Percentiles rank a stretch among this genome's conserved stretches.
These are phyloP conservation scores for Nothoprocta pentlandii DNA, from an alignment of 2,113 vertebrate genomes.

Conservation along the genomic window DNA sequence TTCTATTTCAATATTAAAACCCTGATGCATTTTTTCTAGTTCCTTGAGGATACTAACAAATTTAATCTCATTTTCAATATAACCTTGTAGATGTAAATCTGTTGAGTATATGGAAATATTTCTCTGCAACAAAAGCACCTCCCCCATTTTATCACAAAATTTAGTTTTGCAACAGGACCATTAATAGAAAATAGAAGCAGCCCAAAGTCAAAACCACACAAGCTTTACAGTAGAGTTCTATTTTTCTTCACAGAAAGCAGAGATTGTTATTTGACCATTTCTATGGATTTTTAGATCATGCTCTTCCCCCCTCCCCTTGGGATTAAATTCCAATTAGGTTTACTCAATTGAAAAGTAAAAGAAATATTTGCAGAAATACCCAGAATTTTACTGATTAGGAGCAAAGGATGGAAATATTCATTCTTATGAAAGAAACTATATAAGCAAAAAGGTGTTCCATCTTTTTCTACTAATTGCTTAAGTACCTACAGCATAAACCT, in stretches of 20 bases:
- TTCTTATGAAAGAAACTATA: not conserved
- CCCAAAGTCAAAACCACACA: not conserved
- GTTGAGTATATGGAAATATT: not conserved
- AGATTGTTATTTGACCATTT: not conserved
- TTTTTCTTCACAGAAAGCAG: not conserved
- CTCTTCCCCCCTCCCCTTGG: too few relatives aligned
- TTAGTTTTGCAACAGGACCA: not conserved
- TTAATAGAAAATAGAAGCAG: not conserved
- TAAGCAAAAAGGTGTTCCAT: not conserved
- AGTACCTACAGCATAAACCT: not conserved
- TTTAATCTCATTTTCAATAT: not conserved
- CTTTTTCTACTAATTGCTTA: not conserved
- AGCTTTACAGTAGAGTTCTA: not conserved
- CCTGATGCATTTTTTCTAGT: not conserved
- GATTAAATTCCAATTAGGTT: too few relatives aligned
- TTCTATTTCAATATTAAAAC: not conserved
- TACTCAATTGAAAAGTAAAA: not conserved
- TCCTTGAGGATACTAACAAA: not conserved
- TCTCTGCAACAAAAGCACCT: not conserved
- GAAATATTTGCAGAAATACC: not conserved
- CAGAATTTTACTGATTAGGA: not conserved
- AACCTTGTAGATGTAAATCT: not conserved
- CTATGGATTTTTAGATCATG: not conserved
- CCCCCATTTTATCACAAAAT: not conserved
- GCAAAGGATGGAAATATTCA: not conserved